Percentiles rank a stretch among this genome's conserved stretches.
phyloP scores from a whole-genome alignment of 1,140 invertebrate genomes.

The Drosophila navojoa region DNA sequence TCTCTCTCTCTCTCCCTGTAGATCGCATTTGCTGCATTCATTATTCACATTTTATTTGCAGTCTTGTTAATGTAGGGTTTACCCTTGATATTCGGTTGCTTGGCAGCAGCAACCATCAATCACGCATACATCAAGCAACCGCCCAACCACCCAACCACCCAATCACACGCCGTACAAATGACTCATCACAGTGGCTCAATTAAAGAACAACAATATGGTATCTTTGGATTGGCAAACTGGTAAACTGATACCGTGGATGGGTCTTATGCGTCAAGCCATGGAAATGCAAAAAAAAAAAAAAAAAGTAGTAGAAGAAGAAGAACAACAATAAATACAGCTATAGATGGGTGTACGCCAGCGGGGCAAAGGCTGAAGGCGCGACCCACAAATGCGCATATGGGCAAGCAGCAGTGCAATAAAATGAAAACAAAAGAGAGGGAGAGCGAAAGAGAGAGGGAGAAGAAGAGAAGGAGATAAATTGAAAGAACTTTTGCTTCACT shows the following conservation, averaged over 20 bases:
- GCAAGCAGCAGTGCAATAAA: slow-evolving; percentile 3
- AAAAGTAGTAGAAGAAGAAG: background rate
- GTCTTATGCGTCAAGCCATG: slow-evolving; percentile 40
- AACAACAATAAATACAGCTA: background rate
- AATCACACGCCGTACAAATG: slow-evolving; percentile 40
- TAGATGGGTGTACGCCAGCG: background rate
- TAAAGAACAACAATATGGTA: slow-evolving; percentile 45
- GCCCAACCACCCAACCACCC: background rate
- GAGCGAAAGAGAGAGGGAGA: background rate
- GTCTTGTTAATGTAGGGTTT: background rate
- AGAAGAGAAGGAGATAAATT: background rate
- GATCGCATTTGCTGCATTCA: no score
- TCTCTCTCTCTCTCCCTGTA: no score
- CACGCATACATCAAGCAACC: background rate
- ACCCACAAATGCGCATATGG: slow-evolving; percentile 4
- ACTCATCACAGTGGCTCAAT: slow-evolving; percentile 56
- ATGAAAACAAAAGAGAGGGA: background rate
- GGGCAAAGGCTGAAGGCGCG: background rate
- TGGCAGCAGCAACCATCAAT: slow-evolving; percentile 7
- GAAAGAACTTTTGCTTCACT: background rate
- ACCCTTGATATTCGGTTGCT: background rate
- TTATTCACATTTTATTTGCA: background rate
- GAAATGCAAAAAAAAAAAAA: slow-evolving; percentile 24
- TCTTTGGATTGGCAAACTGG: slow-evolving; percentile 35
- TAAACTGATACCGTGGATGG: slow-evolving; percentile 31